Base-by-base conservation (phyloP, 2,797 vertebrate genomes). In the Cichlasoma orientale region DNA sequence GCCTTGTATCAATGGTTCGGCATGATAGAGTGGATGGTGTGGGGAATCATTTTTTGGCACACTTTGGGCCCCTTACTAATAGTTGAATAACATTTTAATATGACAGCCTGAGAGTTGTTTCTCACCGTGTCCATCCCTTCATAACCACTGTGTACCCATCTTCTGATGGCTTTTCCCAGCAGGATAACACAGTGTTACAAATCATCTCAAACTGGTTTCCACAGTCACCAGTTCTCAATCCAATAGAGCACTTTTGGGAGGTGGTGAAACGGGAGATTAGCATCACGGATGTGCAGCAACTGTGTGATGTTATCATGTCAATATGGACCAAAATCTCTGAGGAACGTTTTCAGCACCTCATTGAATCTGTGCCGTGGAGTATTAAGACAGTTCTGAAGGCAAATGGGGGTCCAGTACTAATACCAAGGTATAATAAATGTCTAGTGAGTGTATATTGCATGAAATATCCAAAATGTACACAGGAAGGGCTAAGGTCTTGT, bases 21-120 rank as follows among this genome's bases (percentile, higher is more conserved):
- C n/a, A 13, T 0, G 0, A 1, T 0, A 7, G 21, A 16, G 57
- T 12, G 57, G 4, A 61, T 23, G 3, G 1, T 41, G n/a, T 41
- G 33, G 2, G 33, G 33, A 33, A 23, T 38, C 14, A 38, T 59
- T 38, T 5, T 2, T 59, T 38, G 31, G 57, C 21, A 21, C 36
- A 38, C 33, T 41, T 61, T 41, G 33, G 33, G n/a, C 58, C 1
- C 33, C 38, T 59, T 38, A 61, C 3, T 61, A 38, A 13, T 8
- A 61, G 38, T 16, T 61, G 4, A 41, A 23, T 9, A 61, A 7
- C 13, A 5, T 23, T 61, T 61, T 23, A 23, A 47, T 18, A 5
- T 6, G 4, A 18, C 16, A 18, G 44, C 10, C 11, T 41, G n/a
- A 23, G 58, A 41, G 38, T 41, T 3, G 36, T 41, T 41, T 12